Conservation (phyloP, 1,140 invertebrate genomes). For the Drosophila sechellia region DNA sequence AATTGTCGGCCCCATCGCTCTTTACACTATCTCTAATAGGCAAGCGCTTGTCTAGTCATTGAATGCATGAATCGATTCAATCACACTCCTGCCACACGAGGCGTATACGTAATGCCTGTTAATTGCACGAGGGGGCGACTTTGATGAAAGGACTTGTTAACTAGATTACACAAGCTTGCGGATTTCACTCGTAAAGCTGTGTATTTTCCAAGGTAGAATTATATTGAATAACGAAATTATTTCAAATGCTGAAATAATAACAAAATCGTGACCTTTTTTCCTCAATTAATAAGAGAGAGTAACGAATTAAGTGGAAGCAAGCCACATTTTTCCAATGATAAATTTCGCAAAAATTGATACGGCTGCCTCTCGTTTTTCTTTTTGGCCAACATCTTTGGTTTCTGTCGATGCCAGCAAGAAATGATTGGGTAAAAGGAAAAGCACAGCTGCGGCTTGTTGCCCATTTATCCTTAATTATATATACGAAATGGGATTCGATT, state of each 20-base stretch:
- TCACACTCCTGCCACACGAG: constrained; percentile 8
- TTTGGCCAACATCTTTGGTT: too few relatives aligned
- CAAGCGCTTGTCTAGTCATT: constrained; percentile 29
- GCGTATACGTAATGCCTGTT: constrained; percentile 62
- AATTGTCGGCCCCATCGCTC: constrained; percentile 26
- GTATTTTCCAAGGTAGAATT: neutral
- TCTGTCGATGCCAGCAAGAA: constrained; percentile 18
- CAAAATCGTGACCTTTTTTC: too few relatives aligned
- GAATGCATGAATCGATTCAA: constrained; percentile 26
- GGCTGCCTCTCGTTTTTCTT: too few relatives aligned
- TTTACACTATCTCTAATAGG: constrained; percentile 21
- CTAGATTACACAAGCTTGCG: neutral
- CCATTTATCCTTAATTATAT: constrained; percentile 65
- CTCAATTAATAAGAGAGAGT: constrained; percentile 3
- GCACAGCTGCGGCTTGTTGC: neutral
- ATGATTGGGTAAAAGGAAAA: neutral
- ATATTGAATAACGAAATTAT: neutral
- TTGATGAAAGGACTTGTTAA: constrained; percentile 39
- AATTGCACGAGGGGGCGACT: constrained; percentile 38
- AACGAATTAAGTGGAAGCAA: constrained; percentile 6
- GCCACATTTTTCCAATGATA: neutral
- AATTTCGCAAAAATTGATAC: neutral
- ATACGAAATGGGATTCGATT: constrained; percentile 44
- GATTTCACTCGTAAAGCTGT: neutral
- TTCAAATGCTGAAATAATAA: neutral